These are phyloP conservation scores for Deroplatys truncata DNA, from an alignment of 2,888 invertebrate species.

Conservation along the genomic window DNA sequence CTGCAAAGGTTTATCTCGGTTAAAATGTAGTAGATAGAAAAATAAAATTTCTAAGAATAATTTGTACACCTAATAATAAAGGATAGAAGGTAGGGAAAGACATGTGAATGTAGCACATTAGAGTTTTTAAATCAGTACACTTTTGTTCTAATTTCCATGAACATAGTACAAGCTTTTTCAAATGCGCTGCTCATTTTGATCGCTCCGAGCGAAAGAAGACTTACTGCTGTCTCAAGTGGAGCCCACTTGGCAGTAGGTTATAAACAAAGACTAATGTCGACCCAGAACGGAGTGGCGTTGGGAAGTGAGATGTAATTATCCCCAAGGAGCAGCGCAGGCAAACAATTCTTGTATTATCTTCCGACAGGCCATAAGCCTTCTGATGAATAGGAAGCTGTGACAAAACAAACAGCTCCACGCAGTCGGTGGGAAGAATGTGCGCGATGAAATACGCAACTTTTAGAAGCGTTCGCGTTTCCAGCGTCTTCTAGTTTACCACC, in stretches of 20 bases:
- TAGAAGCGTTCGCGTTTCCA: not conserved
- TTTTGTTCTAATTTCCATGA: not conserved
- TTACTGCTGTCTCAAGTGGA: not conserved
- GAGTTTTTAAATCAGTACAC: not conserved
- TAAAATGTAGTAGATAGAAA: too few relatives aligned
- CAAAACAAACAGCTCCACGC: not conserved
- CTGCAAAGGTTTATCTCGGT: too few relatives aligned
- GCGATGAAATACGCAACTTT: not conserved
- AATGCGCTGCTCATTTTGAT: not conserved
- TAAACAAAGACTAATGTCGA: not conserved
- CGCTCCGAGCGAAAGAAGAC: not conserved
- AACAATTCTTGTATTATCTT: not conserved
- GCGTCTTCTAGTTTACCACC: too few relatives aligned
- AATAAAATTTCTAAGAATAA: too few relatives aligned
- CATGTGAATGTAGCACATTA: too few relatives aligned
- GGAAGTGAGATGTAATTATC: not conserved
- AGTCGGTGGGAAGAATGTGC: not conserved
- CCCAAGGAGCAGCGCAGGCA: not conserved
- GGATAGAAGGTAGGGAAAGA: too few relatives aligned
- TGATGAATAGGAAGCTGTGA: not conserved
- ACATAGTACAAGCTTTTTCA: not conserved
- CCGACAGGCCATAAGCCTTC: not conserved
- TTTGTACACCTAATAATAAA: too few relatives aligned
- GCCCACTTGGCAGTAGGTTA: not conserved
- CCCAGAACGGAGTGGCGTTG: not conserved